Percentiles rank a stretch among this genome's conserved stretches.
phyloP scores from a whole-genome alignment of 2,113 vertebrate species.

The Odontophorus gujanensis region DNA sequence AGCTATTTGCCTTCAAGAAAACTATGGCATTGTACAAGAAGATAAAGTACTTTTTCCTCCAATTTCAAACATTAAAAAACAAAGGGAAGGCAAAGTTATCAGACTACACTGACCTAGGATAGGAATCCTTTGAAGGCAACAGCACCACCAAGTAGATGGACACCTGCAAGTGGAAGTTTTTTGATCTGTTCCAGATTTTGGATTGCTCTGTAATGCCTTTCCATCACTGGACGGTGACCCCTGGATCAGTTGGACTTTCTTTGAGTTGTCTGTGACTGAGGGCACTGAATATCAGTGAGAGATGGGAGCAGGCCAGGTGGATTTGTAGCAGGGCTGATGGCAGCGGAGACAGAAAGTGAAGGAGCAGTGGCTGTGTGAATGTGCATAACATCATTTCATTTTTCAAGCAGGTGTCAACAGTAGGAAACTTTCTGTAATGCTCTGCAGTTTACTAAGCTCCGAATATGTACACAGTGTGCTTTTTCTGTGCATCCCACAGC shows the following conservation, averaged over 20 bases:
- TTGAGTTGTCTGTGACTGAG: background rate
- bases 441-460: background rate
- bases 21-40: slow-evolving; percentile 66
- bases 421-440: background rate
- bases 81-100: slow-evolving; percentile 45
- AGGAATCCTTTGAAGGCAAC: background rate
- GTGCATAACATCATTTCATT: background rate
- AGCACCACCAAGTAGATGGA: background rate
- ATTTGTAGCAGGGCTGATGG: background rate
- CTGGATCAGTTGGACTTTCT: background rate
- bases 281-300: background rate
- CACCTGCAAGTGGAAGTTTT: background rate
- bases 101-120: background rate
- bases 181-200: background rate
- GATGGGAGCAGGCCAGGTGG: background rate
- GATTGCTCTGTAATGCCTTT: background rate
- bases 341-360: background rate
- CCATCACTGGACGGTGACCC: background rate
- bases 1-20: slow-evolving; percentile 71
- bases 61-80: slow-evolving; percentile 65
- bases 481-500: background rate
- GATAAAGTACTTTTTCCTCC: slow-evolving; percentile 66
- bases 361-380: background rate
- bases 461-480: background rate
- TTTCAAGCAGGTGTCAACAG: slow-evolving; percentile 20